Evolutionary conservation across 2,888 invertebrate genomes (phyloP), one percentile per base, ranked within the genome.

Genomic region (Drosophila affinis): DNA sequence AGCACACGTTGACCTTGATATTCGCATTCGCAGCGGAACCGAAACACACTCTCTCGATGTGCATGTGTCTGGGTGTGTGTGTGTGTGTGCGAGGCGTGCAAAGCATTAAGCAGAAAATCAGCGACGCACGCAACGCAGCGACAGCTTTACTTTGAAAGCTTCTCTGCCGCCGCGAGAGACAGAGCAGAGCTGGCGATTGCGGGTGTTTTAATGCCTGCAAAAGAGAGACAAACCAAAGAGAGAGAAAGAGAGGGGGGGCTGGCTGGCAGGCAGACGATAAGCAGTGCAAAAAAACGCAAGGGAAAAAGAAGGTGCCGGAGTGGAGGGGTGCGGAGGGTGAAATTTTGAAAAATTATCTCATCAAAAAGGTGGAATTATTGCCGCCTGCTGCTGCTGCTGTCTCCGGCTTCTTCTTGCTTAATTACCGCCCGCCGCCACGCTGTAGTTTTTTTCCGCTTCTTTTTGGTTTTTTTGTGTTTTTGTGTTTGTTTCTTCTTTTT

Each of bases 21-120:
- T 87, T 89, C 90, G 90, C 90, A 89, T 86, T 89, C 90, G 88
- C 90, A 88, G 88, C 90, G 88, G 88, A 89, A 90, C 90, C 67
- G 65, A 56, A 54, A 29, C 52, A n/a, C 45, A 34, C 60, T 47
- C 64, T 47, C 49, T 39, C 18, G 18, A 32, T 39, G 39, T 39
- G 39, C 39, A 39, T 14, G 39, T 39, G 34, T 14, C 0, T 32
- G 14, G 4, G 34, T 6, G 7, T 39, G 39, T 39, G 14, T 39
- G 14, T 39, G 39, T 39, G 14, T 14, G 39, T 39, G 14, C 14
- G 14, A 39, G 49, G 27, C 72, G 71, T 74, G 76, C 79, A 71
- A 72, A 83, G 75, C 78, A 86, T 79, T 78, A 76, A 77, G 77
- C 71, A 75, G 70, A 75, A 75, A 69, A 77, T 78, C 76, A 79